Base-by-base conservation (phyloP, 92 coral and sea anemone genomes). In the Pocillopora grandis region DNA sequence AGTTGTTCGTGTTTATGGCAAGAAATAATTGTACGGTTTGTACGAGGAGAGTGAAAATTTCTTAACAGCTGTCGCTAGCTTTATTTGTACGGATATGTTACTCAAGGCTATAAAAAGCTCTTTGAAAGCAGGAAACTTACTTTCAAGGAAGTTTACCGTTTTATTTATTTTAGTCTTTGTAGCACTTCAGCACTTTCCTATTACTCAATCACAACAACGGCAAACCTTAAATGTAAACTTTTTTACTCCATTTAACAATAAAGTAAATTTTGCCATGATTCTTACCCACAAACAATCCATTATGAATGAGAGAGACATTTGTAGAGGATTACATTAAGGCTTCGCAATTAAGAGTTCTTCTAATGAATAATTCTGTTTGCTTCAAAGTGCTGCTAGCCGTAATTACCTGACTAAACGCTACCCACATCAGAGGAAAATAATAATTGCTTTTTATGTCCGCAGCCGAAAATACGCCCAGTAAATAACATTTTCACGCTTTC, bases 1-100 rank as follows among this genome's bases (percentile, higher is more conserved):
- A 89, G 90, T 85, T 93, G 91, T 92, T 86, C 93, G 86, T 89
- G 91, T 80, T 87, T 91, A 80, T 66, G 88, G 71, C 76, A 60
- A 84, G 33, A 66, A 84, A 84, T 76, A 66, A 84, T 84, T 84
- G 88, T 84, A 71, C 61, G 82, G 73, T 42, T 82, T 82, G 72
- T 52, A 63, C 70, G 63, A 73, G 76, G 56, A 83, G 80, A 83
- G 62, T 21, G 52, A 75, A 83, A n/a, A 73, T 83, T 48, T 12
- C 27, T 16, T 19, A 33, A 36, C 83, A 76, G 81, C 88, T 84
- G 88, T 13, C 66, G 33, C 76, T 27, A 64, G n/a, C 15, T 79
- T 42, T 48, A 71, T 71, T 82, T 82, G 12, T 61, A 72, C 72
- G 79, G 68, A 71, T 71, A 71, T 42, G 48, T 82, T 82, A 73